These are phyloP conservation scores for Herpailurus yagouaroundi DNA, from an alignment of 2,113 vertebrate genomes.

Conservation along the genomic window DNA sequence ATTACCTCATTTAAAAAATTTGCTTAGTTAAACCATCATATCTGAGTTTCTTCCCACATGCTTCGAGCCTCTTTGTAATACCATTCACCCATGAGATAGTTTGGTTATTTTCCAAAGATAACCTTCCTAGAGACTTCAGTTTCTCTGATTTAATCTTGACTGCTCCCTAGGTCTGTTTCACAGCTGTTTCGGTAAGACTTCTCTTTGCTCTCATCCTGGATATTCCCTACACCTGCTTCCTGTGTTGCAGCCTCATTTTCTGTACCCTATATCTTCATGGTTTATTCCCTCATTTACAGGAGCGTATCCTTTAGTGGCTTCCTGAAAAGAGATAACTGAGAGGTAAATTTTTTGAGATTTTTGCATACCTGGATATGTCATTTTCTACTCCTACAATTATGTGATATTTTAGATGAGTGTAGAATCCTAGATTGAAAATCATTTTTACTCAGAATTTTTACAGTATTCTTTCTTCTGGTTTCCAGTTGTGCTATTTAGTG, in stretches of 20 bases:
- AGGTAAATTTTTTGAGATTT: constrained; percentile 12
- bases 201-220: constrained; percentile 23
- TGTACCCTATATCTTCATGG: background rate
- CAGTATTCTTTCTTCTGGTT: background rate
- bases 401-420: constrained; percentile 23
- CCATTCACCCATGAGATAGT: background rate
- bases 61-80: background rate
- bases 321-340: background rate
- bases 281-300: background rate
- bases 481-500: background rate
- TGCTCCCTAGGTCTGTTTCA: background rate
- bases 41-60: background rate
- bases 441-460: constrained; percentile 16
- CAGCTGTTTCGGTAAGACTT: background rate
- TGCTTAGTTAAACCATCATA: background rate
- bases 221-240: constrained; percentile 47
- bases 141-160: constrained; percentile 16
- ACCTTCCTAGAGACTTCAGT: background rate
- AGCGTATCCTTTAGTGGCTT: background rate
- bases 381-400: background rate
- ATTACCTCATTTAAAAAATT: background rate
- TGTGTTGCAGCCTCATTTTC: background rate
- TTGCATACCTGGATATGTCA: background rate
- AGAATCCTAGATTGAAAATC: constrained; percentile 43
- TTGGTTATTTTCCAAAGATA: background rate